Conservation (phyloP, 2,888 invertebrate species). For the Vanessa cardui region DNA sequence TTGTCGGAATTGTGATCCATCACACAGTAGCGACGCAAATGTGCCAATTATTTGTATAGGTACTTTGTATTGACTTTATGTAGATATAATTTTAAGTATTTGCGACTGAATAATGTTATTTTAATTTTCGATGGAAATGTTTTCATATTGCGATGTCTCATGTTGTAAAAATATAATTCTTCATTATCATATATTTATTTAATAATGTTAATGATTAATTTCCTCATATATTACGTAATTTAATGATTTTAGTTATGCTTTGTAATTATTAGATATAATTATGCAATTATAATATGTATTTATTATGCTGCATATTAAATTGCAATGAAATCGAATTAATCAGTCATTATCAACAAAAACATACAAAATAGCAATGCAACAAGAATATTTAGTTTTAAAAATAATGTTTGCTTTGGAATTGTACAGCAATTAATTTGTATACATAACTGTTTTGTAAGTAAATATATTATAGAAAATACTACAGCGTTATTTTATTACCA, state of each 20-base stretch:
- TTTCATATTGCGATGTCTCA: conserved; percentile 17
- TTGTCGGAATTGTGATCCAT: conserved; percentile 32
- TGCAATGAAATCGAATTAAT: not conserved
- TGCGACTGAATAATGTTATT: conserved; percentile 48
- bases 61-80: conserved; percentile 37
- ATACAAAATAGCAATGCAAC: conserved; percentile 26
- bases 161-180: conserved; percentile 21
- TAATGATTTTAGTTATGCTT: conserved; percentile 27
- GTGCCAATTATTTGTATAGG: conserved; percentile 40
- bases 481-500: conserved; percentile 24
- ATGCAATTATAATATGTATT: conserved; percentile 1
- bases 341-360: conserved; percentile 27
- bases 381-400: conserved; percentile 50
- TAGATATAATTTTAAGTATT: conserved; percentile 43
- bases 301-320: conserved; percentile 33
- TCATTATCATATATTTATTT: conserved; percentile 24
- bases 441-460: conserved; percentile 73
- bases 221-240: conserved; percentile 16
- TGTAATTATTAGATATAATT: conserved; percentile 21
- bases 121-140: conserved; percentile 35
- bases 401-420: conserved; percentile 63
- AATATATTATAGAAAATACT: conserved; percentile 41
- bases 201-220: conserved; percentile 16
- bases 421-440: conserved; percentile 76
- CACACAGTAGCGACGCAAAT: conserved; percentile 36